Percentiles rank a stretch among this genome's conserved stretches.
Evolutionary conservation across 2,888 invertebrate species (phyloP).

Genomic region (Chrysodeixis includens): DNA sequence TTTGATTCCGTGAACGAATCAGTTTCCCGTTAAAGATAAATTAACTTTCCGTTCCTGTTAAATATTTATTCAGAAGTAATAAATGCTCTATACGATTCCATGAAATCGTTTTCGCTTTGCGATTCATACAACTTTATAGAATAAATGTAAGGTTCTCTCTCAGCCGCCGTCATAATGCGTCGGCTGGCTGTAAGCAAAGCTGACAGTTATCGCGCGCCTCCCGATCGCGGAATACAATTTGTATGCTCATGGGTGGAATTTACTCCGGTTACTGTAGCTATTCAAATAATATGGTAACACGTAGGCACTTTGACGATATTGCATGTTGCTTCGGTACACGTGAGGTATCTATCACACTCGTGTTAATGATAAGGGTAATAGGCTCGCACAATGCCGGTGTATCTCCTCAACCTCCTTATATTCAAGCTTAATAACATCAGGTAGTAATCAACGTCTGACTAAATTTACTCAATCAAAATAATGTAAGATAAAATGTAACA

Average conservation of each 20-base stretch:
- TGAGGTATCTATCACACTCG: conserved; percentile 22
- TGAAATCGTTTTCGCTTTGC: conserved; percentile 55
- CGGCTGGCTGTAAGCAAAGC: conserved; percentile 56
- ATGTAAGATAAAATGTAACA: background rate
- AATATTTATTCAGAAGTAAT: conserved; percentile 59
- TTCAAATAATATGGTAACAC: conserved; percentile 51
- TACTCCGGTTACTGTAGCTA: conserved; percentile 53
- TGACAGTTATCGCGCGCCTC: conserved; percentile 62
- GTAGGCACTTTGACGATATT: conserved; percentile 47
- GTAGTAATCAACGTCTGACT: background rate
- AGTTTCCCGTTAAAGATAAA: conserved; percentile 43
- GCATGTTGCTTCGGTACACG: conserved; percentile 24
- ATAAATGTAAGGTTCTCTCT: conserved; percentile 39
- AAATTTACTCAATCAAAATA: background rate
- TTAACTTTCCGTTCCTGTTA: conserved; percentile 47
- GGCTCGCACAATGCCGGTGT: background rate
- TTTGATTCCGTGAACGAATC: conserved; percentile 38
- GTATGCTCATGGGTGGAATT: conserved; percentile 61
- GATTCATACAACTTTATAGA: conserved; percentile 51
- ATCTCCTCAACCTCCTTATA: background rate
- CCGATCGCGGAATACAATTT: conserved; percentile 59
- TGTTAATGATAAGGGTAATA: conserved; percentile 21
- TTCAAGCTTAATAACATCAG: background rate
- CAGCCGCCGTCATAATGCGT: conserved; percentile 46
- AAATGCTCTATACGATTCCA: conserved; percentile 52